A percentile compares a stretch with the other conserved stretches of the same genome.
phyloP scores from a whole-genome alignment of 2,797 vertebrate genomes.

The Gobio occitaniae region DNA sequence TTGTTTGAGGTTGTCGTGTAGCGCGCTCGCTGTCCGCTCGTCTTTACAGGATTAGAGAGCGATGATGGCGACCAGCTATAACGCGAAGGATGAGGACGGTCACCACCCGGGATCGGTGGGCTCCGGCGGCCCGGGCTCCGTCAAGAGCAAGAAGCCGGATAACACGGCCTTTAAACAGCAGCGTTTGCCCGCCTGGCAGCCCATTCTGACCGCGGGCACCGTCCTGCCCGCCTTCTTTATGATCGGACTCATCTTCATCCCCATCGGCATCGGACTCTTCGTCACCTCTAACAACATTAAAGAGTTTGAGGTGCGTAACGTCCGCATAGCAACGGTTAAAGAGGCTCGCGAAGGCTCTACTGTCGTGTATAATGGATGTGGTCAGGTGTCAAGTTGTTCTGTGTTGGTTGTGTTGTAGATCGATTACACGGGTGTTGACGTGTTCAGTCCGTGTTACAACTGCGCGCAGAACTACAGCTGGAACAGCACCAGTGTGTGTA shows the following conservation, averaged over 20 bases:
- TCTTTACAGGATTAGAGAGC: slow-evolving; percentile 43
- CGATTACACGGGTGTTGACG: slow-evolving; percentile 92
- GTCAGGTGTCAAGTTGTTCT: neutral
- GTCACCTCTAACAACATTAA: slow-evolving; percentile 96
- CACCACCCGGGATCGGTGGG: slow-evolving; percentile 73
- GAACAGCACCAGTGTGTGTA: slow-evolving; percentile 81
- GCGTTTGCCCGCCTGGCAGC: slow-evolving; percentile 95
- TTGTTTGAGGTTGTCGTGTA: neutral
- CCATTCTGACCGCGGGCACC: slow-evolving; percentile 92
- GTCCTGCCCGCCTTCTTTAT: slow-evolving; percentile 95
- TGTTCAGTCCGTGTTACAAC: slow-evolving; percentile 83
- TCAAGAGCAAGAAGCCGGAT: slow-evolving; percentile 91
- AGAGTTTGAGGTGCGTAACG: slow-evolving; percentile 88
- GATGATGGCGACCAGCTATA: slow-evolving; percentile 90
- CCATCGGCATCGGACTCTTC: slow-evolving; percentile 94
- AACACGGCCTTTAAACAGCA: slow-evolving; percentile 98
- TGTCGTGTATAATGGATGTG: neutral
- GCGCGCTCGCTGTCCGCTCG: neutral
- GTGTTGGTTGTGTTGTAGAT: slow-evolving; percentile 78
- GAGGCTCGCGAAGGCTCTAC: neutral
- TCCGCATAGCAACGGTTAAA: neutral
- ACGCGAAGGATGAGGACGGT: slow-evolving; percentile 88
- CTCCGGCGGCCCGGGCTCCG: slow-evolving; percentile 69
- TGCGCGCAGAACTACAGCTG: slow-evolving; percentile 85
- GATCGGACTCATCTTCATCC: slow-evolving; percentile 96